Base-by-base conservation (phyloP, 2,797 vertebrate genomes). In the Enteromius radiatus region DNA sequence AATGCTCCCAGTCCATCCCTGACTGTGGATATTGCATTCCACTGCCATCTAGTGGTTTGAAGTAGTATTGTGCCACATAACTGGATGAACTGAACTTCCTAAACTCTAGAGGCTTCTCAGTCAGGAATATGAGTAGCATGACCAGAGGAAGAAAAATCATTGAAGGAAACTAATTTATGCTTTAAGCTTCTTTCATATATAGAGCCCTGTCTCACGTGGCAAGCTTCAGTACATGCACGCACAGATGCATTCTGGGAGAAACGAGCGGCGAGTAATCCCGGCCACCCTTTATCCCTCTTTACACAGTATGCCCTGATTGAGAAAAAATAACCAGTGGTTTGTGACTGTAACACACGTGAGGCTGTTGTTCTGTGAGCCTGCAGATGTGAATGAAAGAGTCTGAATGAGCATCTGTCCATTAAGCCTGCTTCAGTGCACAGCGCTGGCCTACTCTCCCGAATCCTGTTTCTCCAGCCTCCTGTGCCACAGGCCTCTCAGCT, bases 401-500 rank as follows among this genome's bases (percentile, higher is more conserved):
- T 92, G 89, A 93, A 90, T 94, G 90, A 93, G 86, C 89, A 91
- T 91, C 89, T 90, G 89, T 89, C 84, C 54, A 28, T 38, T 84
- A 84, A 76, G 17, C 70, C 65, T 82, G 69, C 43, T 54, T 28
- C 78, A 86, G 38, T 38, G 45, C 43, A n/a, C n/a, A 71, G 21
- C 49, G 1, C 3, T 86, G 82, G 68, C 63, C 69, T 75, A 52
- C 54, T 84, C 75, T 68, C 52, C 54, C 43, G 21, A 11, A 77
- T 80, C 38, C 45, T 78, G 38, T 59, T 69, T 23, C 49, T 41
- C 31, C 36, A 70, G 49, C 33, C 28, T 59, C 19, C 17, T 68
- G 6, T 54, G 64, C 54, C 43, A 80, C 10, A 0, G 26, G 43
- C 45, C 14, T 65, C 38, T 33, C 23, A n/a, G 21, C 49, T 76